A percentile compares a stretch with the other conserved stretches of the same genome.
These are phyloP conservation scores for Bemisia tabaci DNA, from an alignment of 1,140 invertebrate genomes.

Conservation along the genomic window DNA sequence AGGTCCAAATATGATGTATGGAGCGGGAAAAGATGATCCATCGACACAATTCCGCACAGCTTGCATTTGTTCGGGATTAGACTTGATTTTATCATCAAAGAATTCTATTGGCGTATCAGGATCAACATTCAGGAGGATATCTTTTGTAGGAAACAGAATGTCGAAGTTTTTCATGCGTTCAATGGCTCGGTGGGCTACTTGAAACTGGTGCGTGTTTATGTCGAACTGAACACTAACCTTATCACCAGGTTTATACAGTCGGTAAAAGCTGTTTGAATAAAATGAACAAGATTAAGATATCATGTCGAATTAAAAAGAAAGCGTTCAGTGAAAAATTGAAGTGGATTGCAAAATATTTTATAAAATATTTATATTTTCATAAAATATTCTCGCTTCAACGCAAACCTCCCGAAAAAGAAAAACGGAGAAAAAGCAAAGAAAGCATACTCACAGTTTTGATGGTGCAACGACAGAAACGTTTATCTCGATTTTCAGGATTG, in stretches of 20 bases:
- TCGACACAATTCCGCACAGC: conserved; percentile 49
- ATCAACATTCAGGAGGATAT: neutral
- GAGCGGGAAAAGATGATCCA: conserved; percentile 41
- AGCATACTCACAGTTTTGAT: too few species aligned
- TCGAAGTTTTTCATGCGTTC: neutral
- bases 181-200: neutral
- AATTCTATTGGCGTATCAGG: neutral
- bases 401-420: too few species aligned
- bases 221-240: conserved; percentile 1
- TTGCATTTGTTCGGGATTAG: conserved; percentile 46
- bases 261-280: neutral
- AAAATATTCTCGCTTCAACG: too few species aligned
- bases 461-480: too few species aligned
- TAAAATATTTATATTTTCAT: too few species aligned
- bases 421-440: too few species aligned
- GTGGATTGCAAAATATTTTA: too few species aligned
- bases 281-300: too few species aligned
- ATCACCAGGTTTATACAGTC: neutral
- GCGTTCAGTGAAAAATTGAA: too few species aligned
- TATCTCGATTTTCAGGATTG: too few species aligned
- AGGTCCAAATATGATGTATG: conserved; percentile 65
- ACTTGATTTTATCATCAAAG: neutral
- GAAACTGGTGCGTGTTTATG: neutral
- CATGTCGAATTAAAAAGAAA: too few species aligned
- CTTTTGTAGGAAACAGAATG: neutral